Conservation (phyloP, 2,888 invertebrate species). For the Eutolmus rufibarbis region DNA sequence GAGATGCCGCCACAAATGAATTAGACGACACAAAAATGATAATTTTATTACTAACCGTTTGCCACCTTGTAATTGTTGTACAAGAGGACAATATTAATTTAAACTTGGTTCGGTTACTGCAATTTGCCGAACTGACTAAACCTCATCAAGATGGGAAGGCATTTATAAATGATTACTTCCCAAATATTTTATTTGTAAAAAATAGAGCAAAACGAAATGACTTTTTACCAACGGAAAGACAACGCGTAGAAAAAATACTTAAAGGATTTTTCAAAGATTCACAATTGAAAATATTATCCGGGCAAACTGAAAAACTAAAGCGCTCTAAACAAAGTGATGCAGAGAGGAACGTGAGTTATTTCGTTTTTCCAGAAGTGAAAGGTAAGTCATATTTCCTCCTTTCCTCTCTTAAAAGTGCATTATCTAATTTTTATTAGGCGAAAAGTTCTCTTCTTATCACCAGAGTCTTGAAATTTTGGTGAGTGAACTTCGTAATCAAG, state of each 20-base stretch:
- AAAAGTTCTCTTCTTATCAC: constrained; percentile 50
- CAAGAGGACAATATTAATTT: constrained; percentile 91
- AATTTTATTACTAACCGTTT: constrained; percentile 85
- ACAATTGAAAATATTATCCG: constrained; percentile 53
- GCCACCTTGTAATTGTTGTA: constrained; percentile 86
- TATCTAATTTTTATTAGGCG: constrained; percentile 40
- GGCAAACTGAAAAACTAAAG: constrained; percentile 52
- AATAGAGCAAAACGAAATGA: constrained; percentile 81
- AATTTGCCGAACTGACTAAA: constrained; percentile 60
- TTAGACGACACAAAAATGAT: constrained; percentile 80
- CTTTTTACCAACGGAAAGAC: constrained; percentile 66
- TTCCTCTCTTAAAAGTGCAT: background rate
- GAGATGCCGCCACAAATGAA: constrained; percentile 72
- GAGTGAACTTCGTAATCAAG: constrained; percentile 52
- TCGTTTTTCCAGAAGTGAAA: constrained; percentile 53
- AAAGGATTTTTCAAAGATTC: constrained; percentile 54
- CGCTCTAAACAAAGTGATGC: constrained; percentile 47
- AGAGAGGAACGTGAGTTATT: constrained; percentile 52
- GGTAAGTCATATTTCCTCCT: constrained; percentile 41
- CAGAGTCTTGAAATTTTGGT: constrained; percentile 50
- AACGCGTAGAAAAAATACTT: constrained; percentile 54
- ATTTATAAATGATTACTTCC: constrained; percentile 71
- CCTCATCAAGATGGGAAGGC: constrained; percentile 63
- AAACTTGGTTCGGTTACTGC: constrained; percentile 73
- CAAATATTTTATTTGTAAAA: constrained; percentile 83